Evolutionary conservation across 2,888 invertebrate species (phyloP), one percentile per base, ranked within the genome.

Genomic region (Lathronympha strigana): DNA sequence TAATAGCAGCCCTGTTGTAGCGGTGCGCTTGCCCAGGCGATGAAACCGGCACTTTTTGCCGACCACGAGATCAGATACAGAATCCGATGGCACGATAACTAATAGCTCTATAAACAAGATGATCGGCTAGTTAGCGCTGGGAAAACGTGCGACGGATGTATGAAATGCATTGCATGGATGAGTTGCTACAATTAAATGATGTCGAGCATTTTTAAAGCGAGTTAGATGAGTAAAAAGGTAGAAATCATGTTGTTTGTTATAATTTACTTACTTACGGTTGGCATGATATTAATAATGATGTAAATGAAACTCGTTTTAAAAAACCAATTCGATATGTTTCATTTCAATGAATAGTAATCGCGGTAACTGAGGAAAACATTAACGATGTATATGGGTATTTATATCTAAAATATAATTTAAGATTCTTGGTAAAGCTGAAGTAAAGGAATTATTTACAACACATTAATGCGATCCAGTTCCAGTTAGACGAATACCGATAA

Each of bases 61-160:
- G 58, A 36, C 51, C 64, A 57, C 63, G 71, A 81, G 83, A 84
- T 84, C 79, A 80, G 86, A 89, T 86, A 86, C 83, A 81, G 76
- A 82, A 83, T 78, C 78, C 79, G 88, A 88, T 88, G 84, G 79
- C 75, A 78, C 77, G 80, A 82, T 83, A 82, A 79, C 87, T 89
- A 88, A 90, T 88, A 88, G 87, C 87, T 86, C 86, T 86, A 90
- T 88, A 89, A 89, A 90, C 86, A 81, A 88, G 87, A 88, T 90
- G 86, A 88, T 85, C 87, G 83, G 73, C 83, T 79, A 80, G 83
- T 84, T 84, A 83, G 79, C 82, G 86, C 84, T 83, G 83, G 83
- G 82, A 85, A 57, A 83, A 76, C 71, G 76, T 74, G 76, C 73
- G 43, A 38, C 74, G 74, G 71, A 79, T 77, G 79, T 81, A 76